Conservation (phyloP, 2,113 vertebrate genomes). For the Scomber colias region DNA sequence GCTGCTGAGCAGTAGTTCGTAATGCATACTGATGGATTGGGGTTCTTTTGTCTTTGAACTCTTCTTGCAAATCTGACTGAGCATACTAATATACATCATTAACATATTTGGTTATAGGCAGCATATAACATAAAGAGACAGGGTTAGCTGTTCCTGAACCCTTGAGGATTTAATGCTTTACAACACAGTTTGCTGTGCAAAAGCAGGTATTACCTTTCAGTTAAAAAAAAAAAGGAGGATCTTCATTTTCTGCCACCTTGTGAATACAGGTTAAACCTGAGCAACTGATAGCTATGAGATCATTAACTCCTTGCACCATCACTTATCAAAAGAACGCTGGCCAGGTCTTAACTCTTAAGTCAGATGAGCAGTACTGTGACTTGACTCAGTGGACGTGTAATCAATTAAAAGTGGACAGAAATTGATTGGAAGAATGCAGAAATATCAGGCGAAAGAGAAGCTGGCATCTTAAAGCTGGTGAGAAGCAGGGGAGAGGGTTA, state of each 20-base stretch:
- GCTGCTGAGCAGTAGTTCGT: conserved; percentile 46
- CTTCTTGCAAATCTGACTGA: conserved; percentile 43
- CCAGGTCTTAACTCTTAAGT: conserved; percentile 12
- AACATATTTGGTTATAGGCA: conserved; percentile 65
- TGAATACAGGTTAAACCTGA: conserved; percentile 45
- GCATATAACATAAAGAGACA: conserved; percentile 32
- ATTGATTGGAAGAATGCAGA: too few species aligned
- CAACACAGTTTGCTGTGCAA: neutral
- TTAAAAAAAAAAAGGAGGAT: neutral
- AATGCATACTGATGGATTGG: conserved; percentile 69
- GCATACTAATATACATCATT: conserved; percentile 73
- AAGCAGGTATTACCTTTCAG: neutral
- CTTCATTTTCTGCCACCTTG: conserved; percentile 20
- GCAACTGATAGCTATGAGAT: neutral
- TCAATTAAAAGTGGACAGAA: neutral
- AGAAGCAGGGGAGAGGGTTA: too few species aligned
- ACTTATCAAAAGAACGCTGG: conserved; percentile 29
- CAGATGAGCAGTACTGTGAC: conserved; percentile 10
- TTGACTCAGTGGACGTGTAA: neutral
- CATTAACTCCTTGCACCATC: conserved; percentile 2
- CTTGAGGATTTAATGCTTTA: conserved; percentile 46
- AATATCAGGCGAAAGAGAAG: too few species aligned
- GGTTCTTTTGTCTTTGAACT: conserved; percentile 78
- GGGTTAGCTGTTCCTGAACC: conserved; percentile 24
- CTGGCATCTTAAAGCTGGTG: too few species aligned